Conservation (phyloP, 1,140 invertebrate genomes). For the Drosophila teissieri region DNA sequence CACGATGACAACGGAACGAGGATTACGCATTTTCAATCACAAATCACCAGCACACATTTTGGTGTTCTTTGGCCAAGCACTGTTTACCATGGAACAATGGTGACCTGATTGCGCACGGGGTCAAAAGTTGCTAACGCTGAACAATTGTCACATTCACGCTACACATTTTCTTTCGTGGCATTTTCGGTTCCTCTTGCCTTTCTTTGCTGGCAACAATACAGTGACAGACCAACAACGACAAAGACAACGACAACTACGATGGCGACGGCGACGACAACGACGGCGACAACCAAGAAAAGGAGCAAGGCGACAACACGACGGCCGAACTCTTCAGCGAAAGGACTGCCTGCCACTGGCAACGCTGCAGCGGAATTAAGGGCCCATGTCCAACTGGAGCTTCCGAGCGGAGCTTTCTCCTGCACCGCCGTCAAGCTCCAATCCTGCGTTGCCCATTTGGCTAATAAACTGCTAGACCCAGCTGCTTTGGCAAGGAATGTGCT, state of each 20-base stretch:
- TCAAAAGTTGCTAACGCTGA: slow-evolving; percentile 72
- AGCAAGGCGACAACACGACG: slow-evolving; percentile 55
- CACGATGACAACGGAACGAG: slow-evolving; percentile 46
- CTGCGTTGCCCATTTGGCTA: slow-evolving; percentile 14
- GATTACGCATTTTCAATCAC: slow-evolving; percentile 80
- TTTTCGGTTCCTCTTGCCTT: slow-evolving; percentile 48
- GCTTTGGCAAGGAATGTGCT: not conserved
- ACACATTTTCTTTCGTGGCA: slow-evolving; percentile 72
- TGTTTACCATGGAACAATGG: slow-evolving; percentile 46
- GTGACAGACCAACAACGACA: slow-evolving; percentile 32
- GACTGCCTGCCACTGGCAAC: slow-evolving; percentile 76
- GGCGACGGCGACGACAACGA: slow-evolving; percentile 34
- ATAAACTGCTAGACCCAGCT: slow-evolving; percentile 1
- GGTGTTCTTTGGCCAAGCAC: slow-evolving; percentile 6
- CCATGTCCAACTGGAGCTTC: slow-evolving; percentile 36
- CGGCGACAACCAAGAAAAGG: slow-evolving; percentile 42
- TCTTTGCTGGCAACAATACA: slow-evolving; percentile 38
- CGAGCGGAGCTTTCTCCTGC: slow-evolving; percentile 52
- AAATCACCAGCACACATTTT: slow-evolving; percentile 21
- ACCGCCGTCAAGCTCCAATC: slow-evolving; percentile 13
- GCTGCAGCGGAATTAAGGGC: slow-evolving; percentile 63
- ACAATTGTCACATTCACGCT: slow-evolving; percentile 49
- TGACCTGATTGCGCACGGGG: slow-evolving; percentile 75
- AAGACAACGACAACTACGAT: slow-evolving; percentile 38
- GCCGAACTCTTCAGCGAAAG: slow-evolving; percentile 82